Percentiles rank a stretch among this genome's conserved stretches.
phyloP scores from a whole-genome alignment of 2,888 invertebrate genomes.

The Laothoe populi region DNA sequence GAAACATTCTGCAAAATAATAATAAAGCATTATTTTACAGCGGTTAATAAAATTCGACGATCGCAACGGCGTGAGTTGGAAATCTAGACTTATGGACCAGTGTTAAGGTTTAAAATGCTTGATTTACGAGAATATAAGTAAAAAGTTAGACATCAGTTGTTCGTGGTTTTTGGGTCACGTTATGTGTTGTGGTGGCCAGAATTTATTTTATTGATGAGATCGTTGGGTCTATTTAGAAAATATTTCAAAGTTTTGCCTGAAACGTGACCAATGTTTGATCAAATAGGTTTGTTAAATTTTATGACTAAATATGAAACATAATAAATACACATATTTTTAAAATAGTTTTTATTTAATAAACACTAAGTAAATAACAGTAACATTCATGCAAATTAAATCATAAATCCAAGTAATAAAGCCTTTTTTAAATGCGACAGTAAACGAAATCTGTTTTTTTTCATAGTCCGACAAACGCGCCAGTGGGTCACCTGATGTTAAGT shows the following conservation, averaged over 20 bases:
- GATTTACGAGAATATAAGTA: constrained; percentile 13
- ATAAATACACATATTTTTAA: too few species aligned
- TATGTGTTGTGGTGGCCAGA: constrained; percentile 33
- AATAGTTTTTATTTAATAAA: too few species aligned
- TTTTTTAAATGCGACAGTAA: too few species aligned
- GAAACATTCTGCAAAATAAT: constrained; percentile 22
- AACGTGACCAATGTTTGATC: not conserved
- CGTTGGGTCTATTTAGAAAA: not conserved
- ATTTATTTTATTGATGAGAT: not conserved
- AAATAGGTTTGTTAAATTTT: too few species aligned
- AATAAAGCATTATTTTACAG: constrained; percentile 30
- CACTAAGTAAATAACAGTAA: too few species aligned
- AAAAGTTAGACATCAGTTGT: constrained; percentile 40
- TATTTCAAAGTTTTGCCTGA: not conserved
- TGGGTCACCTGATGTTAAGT: too few species aligned
- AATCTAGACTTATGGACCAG: constrained; percentile 32
- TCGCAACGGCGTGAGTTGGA: constrained; percentile 30
- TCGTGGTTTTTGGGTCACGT: constrained; percentile 54
- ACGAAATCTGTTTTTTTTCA: too few species aligned
- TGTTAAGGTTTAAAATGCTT: constrained; percentile 30
- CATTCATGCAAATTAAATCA: too few species aligned
- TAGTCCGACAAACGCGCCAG: too few species aligned
- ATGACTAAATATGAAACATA: too few species aligned
- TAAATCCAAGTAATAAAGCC: too few species aligned
- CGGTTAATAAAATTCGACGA: constrained; percentile 38